Evolutionary conservation across 1,140 invertebrate species (phyloP), one percentile per base, ranked within the genome.

Genomic region (Papilio polytes): DNA sequence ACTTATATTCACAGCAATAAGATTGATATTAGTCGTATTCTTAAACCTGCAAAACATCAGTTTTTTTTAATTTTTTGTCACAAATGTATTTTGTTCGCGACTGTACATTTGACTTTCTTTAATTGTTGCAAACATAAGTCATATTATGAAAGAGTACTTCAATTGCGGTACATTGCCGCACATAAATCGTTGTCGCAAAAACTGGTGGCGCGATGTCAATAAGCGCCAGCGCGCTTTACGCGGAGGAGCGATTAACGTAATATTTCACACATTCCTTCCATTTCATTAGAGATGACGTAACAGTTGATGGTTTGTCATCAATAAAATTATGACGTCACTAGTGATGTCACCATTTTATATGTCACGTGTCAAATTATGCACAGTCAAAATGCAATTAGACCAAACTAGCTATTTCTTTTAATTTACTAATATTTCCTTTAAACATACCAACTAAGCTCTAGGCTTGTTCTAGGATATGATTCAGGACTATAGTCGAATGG

Each of bases 41-140:
- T 51, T 18, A 18, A 51, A 51, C 0, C 13, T 4, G 4, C 12
- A 4, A 15, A 6, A 18, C 48, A 51, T n/a, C n/a, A n/a, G n/a
- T 15, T 22, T 22, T n/a, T 20, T 22, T 59, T 59, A 26, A 26
- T 63, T 3, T 63, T 22, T 26, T 26, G 26, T 70, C 26, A 31
- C 63, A 51, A 53, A 18, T 56, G 48, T 41, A 66, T 44, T 78
- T 48, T 48, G 15, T n/a, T 26, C 13, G 22, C 77, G 77, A 66
- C n/a, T 66, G 77, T 78, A 78, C 56, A 26, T 59, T 66, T 63
- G 9, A 70, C 56, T 78, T 78, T 78, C 77, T 78, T 78, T 78
- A 78, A 78, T 78, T 78, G 56, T 78, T 22, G 36, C 74, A 46
- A 51, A 46, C 74, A 46, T 76, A 51, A 76, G 59, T 63, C 22